Base-by-base conservation (phyloP, 2,797 vertebrate genomes). In the Sebastes diploproa region DNA sequence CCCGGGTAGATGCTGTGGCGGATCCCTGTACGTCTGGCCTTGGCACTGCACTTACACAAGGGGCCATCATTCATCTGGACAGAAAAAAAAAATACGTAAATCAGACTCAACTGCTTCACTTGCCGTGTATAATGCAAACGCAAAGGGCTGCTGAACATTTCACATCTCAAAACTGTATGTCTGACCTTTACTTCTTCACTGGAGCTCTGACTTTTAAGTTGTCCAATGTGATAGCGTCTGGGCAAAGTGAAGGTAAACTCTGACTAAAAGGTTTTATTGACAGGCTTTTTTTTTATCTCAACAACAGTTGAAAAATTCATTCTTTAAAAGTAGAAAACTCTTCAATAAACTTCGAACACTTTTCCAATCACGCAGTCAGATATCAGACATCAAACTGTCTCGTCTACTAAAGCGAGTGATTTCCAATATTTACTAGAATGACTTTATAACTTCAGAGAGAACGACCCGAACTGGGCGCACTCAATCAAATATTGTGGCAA, bases 1-100 rank as follows among this genome's bases (percentile, higher is more conserved):
- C 98, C 98, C 0, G 98, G 98, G 94, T 99, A 99, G 94, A 99
- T 99, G 94, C 98, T 98, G 93, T 99, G 98, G 83, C 98, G 96
- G 84, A 99, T 99, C 87, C 98, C 98, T 0, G 98, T 99, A 69
- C 97, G 96, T 76, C 97, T 96, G 73, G 98, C 97, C 95, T 99
- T 99, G 78, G 97, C 96, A 11, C 98, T 99, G 94, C 98, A 99
- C 90, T 99, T 99, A 92, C 98, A 99, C 88, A 99, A 78, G 55
- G 98, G 98, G 10, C 98, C 98, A 80, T 99, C 98, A 82, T 99
- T 99, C 98, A 99, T 99, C 98, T 99, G 96, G 80, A 90, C 87
- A 87, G 71, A 86, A 29, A 77, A 81, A 85, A 75, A 85, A 87
- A 75, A 86, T 78, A 86, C 38, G 86, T 78, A 90, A 84, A 85